Evolutionary conservation across 1,140 invertebrate genomes (phyloP).

Genomic region (Brachionus plicatilis): DNA sequence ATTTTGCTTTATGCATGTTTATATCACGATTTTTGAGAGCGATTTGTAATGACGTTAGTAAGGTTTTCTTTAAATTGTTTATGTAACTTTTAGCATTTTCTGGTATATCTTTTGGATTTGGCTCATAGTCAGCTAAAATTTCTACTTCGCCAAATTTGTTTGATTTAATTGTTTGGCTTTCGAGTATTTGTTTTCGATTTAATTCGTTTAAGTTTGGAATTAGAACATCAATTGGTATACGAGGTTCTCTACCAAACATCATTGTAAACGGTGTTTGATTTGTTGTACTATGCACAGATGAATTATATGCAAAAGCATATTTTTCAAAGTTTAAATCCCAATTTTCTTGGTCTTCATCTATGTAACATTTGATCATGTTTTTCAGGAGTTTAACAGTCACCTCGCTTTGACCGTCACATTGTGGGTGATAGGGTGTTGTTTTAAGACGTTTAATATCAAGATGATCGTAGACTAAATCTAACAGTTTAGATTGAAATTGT

Average conservation of each 20-base stretch:
- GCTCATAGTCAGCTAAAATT: not conserved
- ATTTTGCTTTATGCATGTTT: conserved; percentile 20
- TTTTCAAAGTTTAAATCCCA: not conserved
- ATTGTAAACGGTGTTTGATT: not conserved
- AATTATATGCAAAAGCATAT: conserved; percentile 3
- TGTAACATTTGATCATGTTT: conserved; percentile 3
- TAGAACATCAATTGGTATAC: not conserved
- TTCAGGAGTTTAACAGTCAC: conserved; percentile 45
- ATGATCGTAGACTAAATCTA: conserved; percentile 42
- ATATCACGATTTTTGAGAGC: conserved; percentile 8
- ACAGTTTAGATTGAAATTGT: conserved; percentile 42
- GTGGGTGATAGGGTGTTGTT: conserved; percentile 44
- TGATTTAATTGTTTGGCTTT: conserved; percentile 8
- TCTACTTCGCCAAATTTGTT: not conserved
- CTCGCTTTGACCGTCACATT: conserved; percentile 44
- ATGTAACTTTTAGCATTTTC: conserved; percentile 16
- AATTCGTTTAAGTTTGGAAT: conserved; percentile 12
- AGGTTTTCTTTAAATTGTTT: conserved; percentile 22
- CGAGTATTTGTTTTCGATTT: not conserved
- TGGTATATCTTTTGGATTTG: not conserved
- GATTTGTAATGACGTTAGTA: not conserved
- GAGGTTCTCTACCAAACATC: conserved; percentile 17
- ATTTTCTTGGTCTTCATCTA: conserved; percentile 1
- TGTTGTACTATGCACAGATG: conserved; percentile 6
- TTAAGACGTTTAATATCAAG: conserved; percentile 41